These are phyloP conservation scores for Eulithis prunata DNA, from an alignment of 2,888 invertebrate species.

Conservation along the genomic window DNA sequence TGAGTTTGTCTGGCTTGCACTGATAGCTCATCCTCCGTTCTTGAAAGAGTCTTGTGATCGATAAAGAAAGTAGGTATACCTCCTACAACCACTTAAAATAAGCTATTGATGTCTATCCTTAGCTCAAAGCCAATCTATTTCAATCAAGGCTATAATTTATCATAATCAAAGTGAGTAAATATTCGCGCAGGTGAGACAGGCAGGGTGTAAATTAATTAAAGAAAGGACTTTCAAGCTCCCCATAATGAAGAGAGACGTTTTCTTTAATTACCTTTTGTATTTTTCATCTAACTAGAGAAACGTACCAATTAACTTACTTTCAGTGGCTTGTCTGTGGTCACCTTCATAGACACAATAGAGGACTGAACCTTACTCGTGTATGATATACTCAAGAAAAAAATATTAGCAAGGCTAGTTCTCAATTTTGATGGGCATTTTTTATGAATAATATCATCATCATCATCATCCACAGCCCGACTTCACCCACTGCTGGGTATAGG, in stretches of 20 bases:
- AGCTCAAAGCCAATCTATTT: slow-evolving; percentile 12
- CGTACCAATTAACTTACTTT: slow-evolving; percentile 76
- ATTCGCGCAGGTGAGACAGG: slow-evolving; percentile 27
- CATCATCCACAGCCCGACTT: too few relatives aligned
- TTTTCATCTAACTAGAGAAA: slow-evolving; percentile 71
- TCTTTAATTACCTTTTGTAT: slow-evolving; percentile 80
- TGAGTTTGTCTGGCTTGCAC: too few relatives aligned
- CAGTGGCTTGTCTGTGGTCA: slow-evolving; percentile 60
- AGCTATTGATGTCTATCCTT: background rate
- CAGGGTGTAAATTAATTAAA: slow-evolving; percentile 71
- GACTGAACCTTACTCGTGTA: slow-evolving; percentile 63
- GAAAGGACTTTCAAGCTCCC: slow-evolving; percentile 65
- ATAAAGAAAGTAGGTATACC: background rate
- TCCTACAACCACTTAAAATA: background rate
- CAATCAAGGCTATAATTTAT: slow-evolving; percentile 22
- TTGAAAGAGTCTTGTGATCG: background rate
- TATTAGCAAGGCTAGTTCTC: slow-evolving; percentile 50
- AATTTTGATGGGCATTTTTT: slow-evolving; percentile 36
- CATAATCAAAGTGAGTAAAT: slow-evolving; percentile 30
- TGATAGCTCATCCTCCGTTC: too few relatives aligned
- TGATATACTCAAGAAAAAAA: slow-evolving; percentile 43
- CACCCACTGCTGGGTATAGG: too few relatives aligned
- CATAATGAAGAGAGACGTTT: slow-evolving; percentile 79
- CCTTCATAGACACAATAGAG: too few relatives aligned
- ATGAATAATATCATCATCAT: too few relatives aligned